Evolutionary conservation across 2,888 invertebrate species (phyloP), one percentile per base, ranked within the genome.

Genomic region (Epinotia demarniana): DNA sequence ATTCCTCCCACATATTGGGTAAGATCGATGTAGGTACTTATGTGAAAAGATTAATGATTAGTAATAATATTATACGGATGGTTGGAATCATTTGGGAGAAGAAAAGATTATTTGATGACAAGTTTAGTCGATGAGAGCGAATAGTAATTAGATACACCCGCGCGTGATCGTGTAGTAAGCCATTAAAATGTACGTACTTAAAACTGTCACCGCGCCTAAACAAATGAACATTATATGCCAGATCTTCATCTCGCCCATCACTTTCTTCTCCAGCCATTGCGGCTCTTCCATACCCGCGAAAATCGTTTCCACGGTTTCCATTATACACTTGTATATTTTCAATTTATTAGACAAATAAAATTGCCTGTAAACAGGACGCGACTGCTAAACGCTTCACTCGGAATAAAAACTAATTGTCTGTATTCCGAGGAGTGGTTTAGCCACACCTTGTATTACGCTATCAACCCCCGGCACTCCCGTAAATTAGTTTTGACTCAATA

Each of bases 191-290:
- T 68, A 90, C 94, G 91, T 92, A 97, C 97, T 95, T 77, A 97
- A 83, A 76, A 95, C 90, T 67, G 96, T 91, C 76, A 96, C 85
- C 70, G 95, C 95, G 66, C 96, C 96, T 75, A 96, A 91, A 83
- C 95, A 95, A 77, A 97, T 92, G 85, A 97, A 96, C 84, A 97
- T 95, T 73, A 97, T 94, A 87, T 98, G 98, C 98, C 98, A 98
- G 70, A 97, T 95, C 78, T 97, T 94, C 83, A 98, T 95, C 39
- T 96, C 96, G 72, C 96, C 96, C 60, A 96, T 88, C 43, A 96
- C 95, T 74, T 95, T 92, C 79, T 93, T 94, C 88, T 98, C 98
- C 75, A 98, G 94, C 97, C 97, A 97, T 81, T 96, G 95, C 67
- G 96, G 95, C 81, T 95, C 95, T 67, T 89, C 89, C 46, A 92